phyloP scores from a whole-genome alignment of 1,140 invertebrate genomes.

The Scylla paramamosain region DNA sequence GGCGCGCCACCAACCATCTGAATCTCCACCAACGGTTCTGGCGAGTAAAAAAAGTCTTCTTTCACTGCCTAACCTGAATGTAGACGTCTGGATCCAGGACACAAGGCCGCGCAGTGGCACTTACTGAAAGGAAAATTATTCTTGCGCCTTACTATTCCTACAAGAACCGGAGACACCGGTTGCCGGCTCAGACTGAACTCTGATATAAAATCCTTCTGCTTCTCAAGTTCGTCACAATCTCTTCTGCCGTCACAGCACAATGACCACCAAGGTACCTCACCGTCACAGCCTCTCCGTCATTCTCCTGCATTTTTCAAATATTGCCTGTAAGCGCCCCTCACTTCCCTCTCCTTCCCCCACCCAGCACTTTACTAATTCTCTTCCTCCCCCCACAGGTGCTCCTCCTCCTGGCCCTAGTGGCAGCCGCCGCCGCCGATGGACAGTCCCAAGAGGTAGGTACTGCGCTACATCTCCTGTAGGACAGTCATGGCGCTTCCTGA shows the following conservation, averaged over 20 bases:
- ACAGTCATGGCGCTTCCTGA: no score
- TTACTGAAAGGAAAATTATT: no score
- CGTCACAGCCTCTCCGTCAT: neutral
- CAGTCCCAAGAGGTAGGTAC: neutral
- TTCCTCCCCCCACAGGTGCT: neutral
- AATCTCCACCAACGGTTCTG: neutral
- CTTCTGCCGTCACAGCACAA: neutral
- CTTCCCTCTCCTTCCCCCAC: neutral
- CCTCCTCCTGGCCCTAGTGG: neutral
- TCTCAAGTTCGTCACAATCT: no score
- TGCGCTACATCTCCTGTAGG: no score
- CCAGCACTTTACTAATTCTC: neutral
- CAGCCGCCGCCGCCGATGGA: neutral
- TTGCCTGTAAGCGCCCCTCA: neutral
- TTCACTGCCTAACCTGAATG: neutral
- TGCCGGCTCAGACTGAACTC: no score
- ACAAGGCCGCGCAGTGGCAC: no score
- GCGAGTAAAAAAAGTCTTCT: neutral
- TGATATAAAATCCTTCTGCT: no score
- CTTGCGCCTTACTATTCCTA: no score
- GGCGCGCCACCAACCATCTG: no score
- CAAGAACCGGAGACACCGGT: no score
- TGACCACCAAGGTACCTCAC: neutral
- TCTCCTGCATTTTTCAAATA: neutral
- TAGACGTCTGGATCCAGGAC: no score